phyloP scores from a whole-genome alignment of 2,797 vertebrate genomes.

The Lepidocolaptes lacrymiger region DNA sequence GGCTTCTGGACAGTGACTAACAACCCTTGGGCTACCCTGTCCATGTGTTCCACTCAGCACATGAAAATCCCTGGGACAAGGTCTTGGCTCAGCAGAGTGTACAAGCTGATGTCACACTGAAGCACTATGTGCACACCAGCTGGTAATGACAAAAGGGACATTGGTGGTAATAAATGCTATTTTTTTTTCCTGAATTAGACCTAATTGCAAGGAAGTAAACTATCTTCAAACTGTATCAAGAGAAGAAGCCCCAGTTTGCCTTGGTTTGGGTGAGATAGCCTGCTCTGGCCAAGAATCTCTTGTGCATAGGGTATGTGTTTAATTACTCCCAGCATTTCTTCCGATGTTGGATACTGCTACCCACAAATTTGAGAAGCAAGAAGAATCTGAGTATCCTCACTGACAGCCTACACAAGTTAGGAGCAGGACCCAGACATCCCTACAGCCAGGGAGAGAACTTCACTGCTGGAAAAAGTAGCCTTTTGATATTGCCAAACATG shows the following conservation, averaged over 20 bases:
- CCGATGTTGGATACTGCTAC: neutral
- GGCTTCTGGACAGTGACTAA: neutral
- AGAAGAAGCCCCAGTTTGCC: neutral
- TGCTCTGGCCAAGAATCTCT: neutral
- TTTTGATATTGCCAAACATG: neutral
- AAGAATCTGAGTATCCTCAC: neutral
- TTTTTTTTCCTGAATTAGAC: neutral
- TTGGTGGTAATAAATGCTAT: neutral
- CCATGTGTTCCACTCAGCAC: neutral
- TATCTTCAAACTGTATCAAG: neutral
- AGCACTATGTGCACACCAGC: neutral
- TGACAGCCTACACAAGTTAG: accelerated
- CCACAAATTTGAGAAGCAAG: neutral
- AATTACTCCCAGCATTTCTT: neutral
- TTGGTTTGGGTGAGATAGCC: neutral
- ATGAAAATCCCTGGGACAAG: neutral
- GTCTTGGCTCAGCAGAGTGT: neutral
- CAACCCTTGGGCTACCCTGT: neutral
- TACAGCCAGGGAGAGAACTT: neutral
- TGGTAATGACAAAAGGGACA: neutral
- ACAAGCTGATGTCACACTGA: neutral
- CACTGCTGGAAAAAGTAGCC: neutral
- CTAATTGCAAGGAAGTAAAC: neutral
- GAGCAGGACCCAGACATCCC: neutral
- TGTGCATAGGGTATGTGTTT: accelerated